phyloP scores from a whole-genome alignment of 2,888 invertebrate species.

The Oxyteleia sp. region DNA sequence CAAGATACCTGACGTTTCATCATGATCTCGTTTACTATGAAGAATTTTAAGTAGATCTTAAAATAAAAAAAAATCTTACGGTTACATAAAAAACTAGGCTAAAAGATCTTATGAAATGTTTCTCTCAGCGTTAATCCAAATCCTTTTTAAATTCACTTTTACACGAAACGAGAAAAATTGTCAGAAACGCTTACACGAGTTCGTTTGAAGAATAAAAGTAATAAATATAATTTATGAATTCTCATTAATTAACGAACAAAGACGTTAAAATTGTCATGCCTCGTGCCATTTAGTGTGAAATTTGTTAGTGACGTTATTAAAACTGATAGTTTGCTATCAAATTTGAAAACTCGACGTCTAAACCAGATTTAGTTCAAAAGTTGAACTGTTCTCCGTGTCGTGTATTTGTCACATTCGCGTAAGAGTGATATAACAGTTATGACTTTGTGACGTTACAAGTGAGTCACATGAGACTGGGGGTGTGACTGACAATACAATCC shows the following conservation, averaged over 20 bases:
- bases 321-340: conserved; percentile 39
- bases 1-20: not conserved
- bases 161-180: not conserved
- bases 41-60: not conserved
- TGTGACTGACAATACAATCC: conserved; percentile 54
- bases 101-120: conserved; percentile 19
- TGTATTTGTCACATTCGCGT: conserved; percentile 54
- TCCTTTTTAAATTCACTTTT: conserved; percentile 13
- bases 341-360: conserved; percentile 46
- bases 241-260: not conserved
- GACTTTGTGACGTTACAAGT: conserved; percentile 63
- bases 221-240: too few species aligned
- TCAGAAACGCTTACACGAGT: too few species aligned
- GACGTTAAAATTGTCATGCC: not conserved
- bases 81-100: conserved; percentile 34
- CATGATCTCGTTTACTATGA: not conserved
- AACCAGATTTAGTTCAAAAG: conserved; percentile 59
- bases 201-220: too few species aligned
- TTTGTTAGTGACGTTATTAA: conserved; percentile 18
- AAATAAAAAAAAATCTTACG: conserved; percentile 7
- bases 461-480: conserved; percentile 48
- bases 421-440: conserved; percentile 47
- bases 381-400: conserved; percentile 37
- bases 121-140: conserved; percentile 28
- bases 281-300: not conserved